A percentile compares a stretch with the other conserved stretches of the same genome.
These are phyloP conservation scores for Heliconius erato DNA, from an alignment of 2,888 invertebrate species.

Conservation along the genomic window DNA sequence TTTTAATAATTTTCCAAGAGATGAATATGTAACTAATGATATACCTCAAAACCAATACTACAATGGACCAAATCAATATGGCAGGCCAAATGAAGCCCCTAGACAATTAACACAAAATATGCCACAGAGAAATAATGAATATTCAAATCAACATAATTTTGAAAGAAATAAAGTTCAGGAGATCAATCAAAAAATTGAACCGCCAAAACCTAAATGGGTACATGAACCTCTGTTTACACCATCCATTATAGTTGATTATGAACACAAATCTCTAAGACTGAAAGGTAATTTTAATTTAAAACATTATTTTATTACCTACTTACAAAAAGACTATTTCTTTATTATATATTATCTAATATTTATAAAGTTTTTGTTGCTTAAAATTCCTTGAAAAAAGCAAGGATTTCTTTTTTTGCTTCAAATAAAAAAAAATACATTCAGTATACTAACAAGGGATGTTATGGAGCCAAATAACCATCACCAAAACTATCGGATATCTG, in stretches of 20 bases:
- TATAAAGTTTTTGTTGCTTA: background rate
- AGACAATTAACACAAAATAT: slow-evolving; percentile 58
- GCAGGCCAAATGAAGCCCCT: slow-evolving; percentile 54
- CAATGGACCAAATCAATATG: slow-evolving; percentile 61
- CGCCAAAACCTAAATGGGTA: slow-evolving; percentile 66
- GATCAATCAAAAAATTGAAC: slow-evolving; percentile 48
- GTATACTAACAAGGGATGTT: background rate
- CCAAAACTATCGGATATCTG: background rate
- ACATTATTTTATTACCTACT: slow-evolving; percentile 4
- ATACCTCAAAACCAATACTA: slow-evolving; percentile 61
- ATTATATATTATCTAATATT: background rate
- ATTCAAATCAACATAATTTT: slow-evolving; percentile 50
- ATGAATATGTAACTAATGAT: slow-evolving; percentile 46
- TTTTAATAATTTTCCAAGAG: slow-evolving; percentile 56
- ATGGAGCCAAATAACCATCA: background rate
- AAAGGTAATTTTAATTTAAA: slow-evolving; percentile 76
- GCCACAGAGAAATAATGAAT: slow-evolving; percentile 57
- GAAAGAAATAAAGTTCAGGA: slow-evolving; percentile 50
- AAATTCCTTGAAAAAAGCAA: background rate
- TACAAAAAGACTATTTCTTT: background rate
- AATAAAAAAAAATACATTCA: background rate
- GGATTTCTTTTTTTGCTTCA: background rate
- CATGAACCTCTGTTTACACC: slow-evolving; percentile 84
- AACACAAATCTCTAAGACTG: slow-evolving; percentile 86
- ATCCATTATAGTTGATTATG: slow-evolving; percentile 89